phyloP scores from a whole-genome alignment of 2,113 vertebrate species.

The Apteryx mantelli region DNA sequence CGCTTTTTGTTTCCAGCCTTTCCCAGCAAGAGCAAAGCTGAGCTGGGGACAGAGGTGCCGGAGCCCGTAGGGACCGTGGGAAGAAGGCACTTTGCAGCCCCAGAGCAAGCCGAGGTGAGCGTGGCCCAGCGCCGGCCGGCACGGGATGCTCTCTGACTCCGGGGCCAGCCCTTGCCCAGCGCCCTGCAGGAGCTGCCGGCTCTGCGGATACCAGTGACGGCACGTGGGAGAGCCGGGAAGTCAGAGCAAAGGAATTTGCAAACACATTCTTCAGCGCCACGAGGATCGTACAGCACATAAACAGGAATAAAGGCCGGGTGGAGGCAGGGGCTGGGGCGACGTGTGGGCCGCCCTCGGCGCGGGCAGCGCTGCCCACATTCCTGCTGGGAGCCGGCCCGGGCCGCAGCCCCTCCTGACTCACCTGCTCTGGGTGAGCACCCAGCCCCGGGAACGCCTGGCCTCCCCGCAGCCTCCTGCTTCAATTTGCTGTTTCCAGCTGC shows the following conservation, averaged over 20 bases:
- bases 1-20: slow-evolving; percentile 53
- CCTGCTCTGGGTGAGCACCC: neutral
- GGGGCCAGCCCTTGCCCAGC: neutral
- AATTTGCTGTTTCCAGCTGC: rapidly evolving
- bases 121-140: neutral
- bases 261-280: slow-evolving; percentile 54
- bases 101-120: neutral
- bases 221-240: slow-evolving; percentile 39
- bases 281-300: neutral
- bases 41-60: neutral
- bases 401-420: neutral
- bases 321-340: neutral
- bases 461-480: neutral
- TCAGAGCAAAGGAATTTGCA: slow-evolving; percentile 72
- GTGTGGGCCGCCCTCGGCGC: neutral
- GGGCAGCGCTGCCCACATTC: neutral
- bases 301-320: slow-evolving; percentile 33
- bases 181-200: neutral
- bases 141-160: neutral
- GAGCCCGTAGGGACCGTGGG: neutral
- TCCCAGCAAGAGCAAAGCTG: neutral
- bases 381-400: neutral
- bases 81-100: neutral
- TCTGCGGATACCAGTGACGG: neutral
- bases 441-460: neutral